Evolutionary conservation across 92 coral and sea anemone species (phyloP).

Genomic region (Blastomussa wellsi): DNA sequence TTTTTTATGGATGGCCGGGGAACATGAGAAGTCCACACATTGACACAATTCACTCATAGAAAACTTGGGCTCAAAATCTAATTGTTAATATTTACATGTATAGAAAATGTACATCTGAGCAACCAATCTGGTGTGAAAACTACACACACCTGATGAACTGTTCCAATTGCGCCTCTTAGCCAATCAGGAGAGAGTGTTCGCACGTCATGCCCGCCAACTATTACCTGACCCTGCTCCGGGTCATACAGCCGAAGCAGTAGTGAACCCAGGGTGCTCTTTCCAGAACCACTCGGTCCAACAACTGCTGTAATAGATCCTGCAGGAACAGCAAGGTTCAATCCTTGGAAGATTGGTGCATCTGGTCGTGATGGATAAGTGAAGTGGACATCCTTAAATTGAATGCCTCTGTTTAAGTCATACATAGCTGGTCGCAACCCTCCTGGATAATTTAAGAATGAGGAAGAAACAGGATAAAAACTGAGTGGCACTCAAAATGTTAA

Average conservation of each 20-base stretch:
- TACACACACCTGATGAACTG: slow-evolving; percentile 86
- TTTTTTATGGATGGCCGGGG: no score
- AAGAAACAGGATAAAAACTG: not conserved
- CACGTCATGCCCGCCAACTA: slow-evolving; percentile 86
- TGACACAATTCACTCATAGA: no score
- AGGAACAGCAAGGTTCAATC: slow-evolving; percentile 71
- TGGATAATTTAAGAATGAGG: not conserved
- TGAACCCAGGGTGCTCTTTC: slow-evolving; percentile 92
- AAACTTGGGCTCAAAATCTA: no score
- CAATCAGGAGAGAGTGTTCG: slow-evolving; percentile 85
- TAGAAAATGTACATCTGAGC: not conserved
- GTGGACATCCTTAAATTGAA: slow-evolving; percentile 75
- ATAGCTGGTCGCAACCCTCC: slow-evolving; percentile 70
- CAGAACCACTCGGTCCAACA: slow-evolving; percentile 99
- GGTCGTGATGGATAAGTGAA: slow-evolving; percentile 93
- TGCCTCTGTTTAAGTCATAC: slow-evolving; percentile 69
- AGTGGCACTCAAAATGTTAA: not conserved
- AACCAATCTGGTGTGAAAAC: not conserved
- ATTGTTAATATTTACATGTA: no score
- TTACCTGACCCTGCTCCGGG: slow-evolving; percentile 77
- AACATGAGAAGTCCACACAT: no score
- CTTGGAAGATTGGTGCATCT: slow-evolving; percentile 71
- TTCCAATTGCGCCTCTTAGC: slow-evolving; percentile 84
- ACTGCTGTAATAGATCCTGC: slow-evolving; percentile 94
- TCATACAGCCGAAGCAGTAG: slow-evolving; percentile 90